Evolutionary conservation across 2,113 vertebrate genomes (phyloP), one percentile per base, ranked within the genome.

Genomic region (Clarias gariepinus): DNA sequence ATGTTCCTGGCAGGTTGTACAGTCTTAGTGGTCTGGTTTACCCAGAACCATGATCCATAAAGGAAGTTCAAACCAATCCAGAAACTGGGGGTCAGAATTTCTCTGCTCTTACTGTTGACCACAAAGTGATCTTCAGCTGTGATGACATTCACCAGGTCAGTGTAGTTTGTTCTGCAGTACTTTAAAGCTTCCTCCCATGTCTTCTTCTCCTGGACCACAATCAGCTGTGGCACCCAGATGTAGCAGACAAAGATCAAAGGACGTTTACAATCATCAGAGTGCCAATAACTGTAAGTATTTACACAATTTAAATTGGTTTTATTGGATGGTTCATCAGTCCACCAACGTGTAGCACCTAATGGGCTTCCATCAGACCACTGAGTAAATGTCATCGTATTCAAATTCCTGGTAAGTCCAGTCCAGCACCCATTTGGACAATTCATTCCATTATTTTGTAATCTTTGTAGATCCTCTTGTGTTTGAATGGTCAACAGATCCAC

Each of bases 21-120:
- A 53, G 0, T 0, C 18, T 19, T 60, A 0, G 0, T 33, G 57
- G 1, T 2, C 13, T 28, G 36, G 57, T 82, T 82, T 36, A 82
- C 81, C 81, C 81, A 82, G 36, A 66, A 66, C 81, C 81, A 82
- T 28, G 3, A 52, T 66, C 61, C 81, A 66, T 66, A 36, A 61
- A 82, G 81, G 61, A 82, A 82, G 25, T 8, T 23, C 36, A 82
- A 61, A 52, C 61, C 25, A 25, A 23, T 81, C 78, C 78, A 82
- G 81, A 82, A 82, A 47, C 25, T 47, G 12, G 25, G 15, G 2
- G 81, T 82, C 36, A 4, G 23, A 19, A 36, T 60, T 36, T 36
- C 55, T 11, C 0, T 28, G 23, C 12, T 28, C 2, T 2, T 52
- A 3, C 3, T 82, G 12, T 66, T 66, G 41, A 82, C 36, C 1